Evolutionary conservation across 2,797 vertebrate genomes (phyloP).

Genomic region (Thamnophis elegans): DNA sequence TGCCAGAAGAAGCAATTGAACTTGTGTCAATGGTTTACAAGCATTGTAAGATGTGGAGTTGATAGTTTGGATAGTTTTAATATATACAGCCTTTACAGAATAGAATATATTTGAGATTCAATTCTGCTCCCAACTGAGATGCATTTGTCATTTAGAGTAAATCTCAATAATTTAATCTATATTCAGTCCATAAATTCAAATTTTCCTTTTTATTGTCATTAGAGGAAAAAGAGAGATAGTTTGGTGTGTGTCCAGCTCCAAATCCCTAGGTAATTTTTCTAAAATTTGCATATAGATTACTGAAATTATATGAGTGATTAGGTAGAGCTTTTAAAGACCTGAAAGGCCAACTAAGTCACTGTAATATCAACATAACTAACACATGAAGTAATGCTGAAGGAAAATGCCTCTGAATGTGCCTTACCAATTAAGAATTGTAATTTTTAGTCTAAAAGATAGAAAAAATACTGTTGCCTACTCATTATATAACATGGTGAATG

Average conservation of each 20-base stretch:
- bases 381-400: background rate
- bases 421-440: background rate
- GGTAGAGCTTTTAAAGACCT: background rate
- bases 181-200: background rate
- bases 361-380: background rate
- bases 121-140: background rate
- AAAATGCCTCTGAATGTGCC: background rate
- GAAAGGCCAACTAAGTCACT: background rate
- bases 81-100: background rate
- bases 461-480: background rate
- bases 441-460: background rate
- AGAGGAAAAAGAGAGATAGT: background rate
- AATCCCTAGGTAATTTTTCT: background rate
- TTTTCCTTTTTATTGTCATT: background rate
- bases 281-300: background rate
- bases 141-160: background rate
- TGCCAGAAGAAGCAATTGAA: too few species aligned
- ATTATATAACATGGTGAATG: background rate
- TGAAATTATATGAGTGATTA: background rate
- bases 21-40: background rate
- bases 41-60: background rate
- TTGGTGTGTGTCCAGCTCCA: background rate
- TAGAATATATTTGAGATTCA: background rate
- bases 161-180: background rate
- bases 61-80: background rate